phyloP scores from a whole-genome alignment of 2,888 invertebrate genomes.

The Acrobeloides nanus region DNA sequence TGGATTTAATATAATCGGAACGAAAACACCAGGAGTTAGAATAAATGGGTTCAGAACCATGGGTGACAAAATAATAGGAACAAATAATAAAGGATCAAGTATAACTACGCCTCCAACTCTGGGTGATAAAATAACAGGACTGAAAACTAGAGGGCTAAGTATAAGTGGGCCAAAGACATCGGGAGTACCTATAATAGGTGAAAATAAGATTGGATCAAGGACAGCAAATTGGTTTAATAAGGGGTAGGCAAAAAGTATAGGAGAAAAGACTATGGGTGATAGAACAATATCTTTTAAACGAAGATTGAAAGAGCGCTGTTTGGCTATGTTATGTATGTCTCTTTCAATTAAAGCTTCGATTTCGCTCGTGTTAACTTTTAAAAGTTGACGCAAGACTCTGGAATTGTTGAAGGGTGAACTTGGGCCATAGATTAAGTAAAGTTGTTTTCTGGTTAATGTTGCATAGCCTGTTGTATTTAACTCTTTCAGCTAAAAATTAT shows the following conservation, averaged over 20 bases:
- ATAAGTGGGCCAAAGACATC: constrained; percentile 19
- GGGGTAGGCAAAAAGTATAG: constrained; percentile 9
- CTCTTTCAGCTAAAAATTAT: constrained; percentile 21
- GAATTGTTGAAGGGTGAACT: constrained; percentile 28
- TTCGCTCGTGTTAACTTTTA: constrained; percentile 2
- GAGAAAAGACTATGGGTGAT: constrained; percentile 11
- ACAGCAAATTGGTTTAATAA: constrained; percentile 24
- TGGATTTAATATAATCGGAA: constrained; percentile 29
- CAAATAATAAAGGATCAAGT: constrained; percentile 28
- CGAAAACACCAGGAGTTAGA: constrained; percentile 27
- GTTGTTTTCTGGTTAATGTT: constrained; percentile 30
- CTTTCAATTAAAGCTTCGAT: constrained; percentile 22
- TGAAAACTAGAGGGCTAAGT: constrained; percentile 25
- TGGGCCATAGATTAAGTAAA: constrained; percentile 34
- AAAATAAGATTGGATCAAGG: constrained; percentile 39
- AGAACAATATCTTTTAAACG: constrained; percentile 19
- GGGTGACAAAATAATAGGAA: constrained; percentile 32
- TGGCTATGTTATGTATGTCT: constrained; percentile 22
- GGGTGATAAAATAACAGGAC: constrained; percentile 27
- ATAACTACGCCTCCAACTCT: constrained; percentile 26
- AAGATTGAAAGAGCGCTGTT: constrained; percentile 19
- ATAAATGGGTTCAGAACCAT: constrained; percentile 28
- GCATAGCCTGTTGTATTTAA: constrained; percentile 40
- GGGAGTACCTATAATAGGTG: constrained; percentile 34
- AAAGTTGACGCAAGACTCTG: constrained; percentile 12